Evolutionary conservation across 1,140 invertebrate species (phyloP).

Genomic region (Brachystomella parvula): DNA sequence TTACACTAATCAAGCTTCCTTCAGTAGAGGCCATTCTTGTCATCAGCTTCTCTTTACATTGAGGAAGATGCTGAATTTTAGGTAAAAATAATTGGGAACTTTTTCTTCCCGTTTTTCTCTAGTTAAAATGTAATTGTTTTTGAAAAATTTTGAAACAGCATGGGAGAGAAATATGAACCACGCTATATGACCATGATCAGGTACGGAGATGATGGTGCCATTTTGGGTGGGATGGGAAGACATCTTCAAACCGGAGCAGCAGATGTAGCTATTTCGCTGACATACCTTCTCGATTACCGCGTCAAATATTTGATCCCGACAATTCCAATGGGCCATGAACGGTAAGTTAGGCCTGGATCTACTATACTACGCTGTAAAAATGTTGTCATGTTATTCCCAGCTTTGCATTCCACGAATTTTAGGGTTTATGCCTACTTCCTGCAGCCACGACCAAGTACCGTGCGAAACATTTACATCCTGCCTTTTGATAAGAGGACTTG

Average conservation of each 20-base stretch:
- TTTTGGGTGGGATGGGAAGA: neutral
- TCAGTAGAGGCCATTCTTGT: neutral
- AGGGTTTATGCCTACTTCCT: neutral
- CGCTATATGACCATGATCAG: neutral
- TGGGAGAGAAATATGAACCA: neutral
- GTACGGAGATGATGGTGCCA: neutral
- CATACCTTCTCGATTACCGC: neutral
- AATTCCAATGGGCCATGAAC: neutral
- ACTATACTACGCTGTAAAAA: too few relatives aligned
- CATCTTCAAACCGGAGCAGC: neutral
- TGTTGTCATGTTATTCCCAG: too few relatives aligned
- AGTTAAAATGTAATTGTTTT: neutral
- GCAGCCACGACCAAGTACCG: neutral
- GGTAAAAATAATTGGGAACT: neutral
- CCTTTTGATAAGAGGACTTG: neutral
- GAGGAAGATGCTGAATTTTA: neutral
- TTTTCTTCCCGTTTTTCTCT: neutral
- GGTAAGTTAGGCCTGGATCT: neutral
- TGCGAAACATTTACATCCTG: neutral
- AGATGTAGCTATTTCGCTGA: neutral
- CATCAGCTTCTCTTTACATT: neutral
- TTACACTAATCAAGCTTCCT: neutral
- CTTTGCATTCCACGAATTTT: neutral
- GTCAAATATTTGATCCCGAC: neutral
- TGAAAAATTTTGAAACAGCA: too few relatives aligned